phyloP scores from a whole-genome alignment of 2,888 invertebrate species.

The Marasmarcha lunaedactyla region DNA sequence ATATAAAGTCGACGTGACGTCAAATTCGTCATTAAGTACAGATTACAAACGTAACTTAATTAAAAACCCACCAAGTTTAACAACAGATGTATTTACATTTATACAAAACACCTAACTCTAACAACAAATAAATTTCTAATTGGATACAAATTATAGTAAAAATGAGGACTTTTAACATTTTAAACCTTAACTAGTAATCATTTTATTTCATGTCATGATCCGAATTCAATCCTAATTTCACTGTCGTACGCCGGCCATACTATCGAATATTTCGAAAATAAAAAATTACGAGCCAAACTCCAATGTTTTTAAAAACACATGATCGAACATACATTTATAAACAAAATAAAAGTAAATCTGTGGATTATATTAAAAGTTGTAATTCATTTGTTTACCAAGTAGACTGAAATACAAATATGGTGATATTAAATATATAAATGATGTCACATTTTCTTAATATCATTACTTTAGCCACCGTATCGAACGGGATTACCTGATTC shows the following conservation, averaged over 20 bases:
- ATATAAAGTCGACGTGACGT: no score
- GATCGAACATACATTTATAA: constrained; percentile 27
- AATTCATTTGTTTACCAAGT: constrained; percentile 12
- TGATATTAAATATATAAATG: background rate
- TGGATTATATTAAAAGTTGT: constrained; percentile 13
- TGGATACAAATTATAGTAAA: constrained; percentile 29
- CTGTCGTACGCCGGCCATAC: constrained; percentile 10
- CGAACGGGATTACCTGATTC: no score
- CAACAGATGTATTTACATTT: constrained; percentile 26
- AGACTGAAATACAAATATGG: constrained; percentile 2
- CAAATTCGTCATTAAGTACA: background rate
- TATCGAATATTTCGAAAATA: constrained; percentile 21
- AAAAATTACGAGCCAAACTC: constrained; percentile 32
- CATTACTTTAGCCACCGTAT: no score
- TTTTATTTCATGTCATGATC: constrained; percentile 40
- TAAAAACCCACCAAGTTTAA: constrained; percentile 11
- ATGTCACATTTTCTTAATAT: no score
- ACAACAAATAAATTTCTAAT: constrained; percentile 42
- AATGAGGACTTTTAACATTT: background rate
- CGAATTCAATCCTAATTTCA: constrained; percentile 22
- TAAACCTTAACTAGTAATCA: constrained; percentile 14
- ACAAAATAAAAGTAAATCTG: constrained; percentile 14
- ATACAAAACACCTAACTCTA: constrained; percentile 25
- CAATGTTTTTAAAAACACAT: constrained; percentile 28
- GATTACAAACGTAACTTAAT: background rate